Conservation (phyloP, 2,113 vertebrate species). For the Petromus typicus region DNA sequence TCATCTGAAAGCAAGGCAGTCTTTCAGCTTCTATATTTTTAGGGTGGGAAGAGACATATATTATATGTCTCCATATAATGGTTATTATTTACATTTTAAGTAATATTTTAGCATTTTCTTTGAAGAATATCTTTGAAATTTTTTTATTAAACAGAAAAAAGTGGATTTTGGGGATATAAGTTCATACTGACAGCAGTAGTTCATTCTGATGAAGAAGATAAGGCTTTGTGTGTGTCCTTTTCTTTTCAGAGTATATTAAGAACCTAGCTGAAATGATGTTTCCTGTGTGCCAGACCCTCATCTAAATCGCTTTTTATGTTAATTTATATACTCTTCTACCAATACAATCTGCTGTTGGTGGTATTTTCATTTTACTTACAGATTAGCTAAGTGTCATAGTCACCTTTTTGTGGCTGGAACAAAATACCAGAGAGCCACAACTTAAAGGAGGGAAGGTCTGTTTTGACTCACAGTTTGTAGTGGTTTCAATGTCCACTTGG, state of each 20-base stretch:
- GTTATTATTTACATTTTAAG: constrained; percentile 18
- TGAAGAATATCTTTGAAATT: neutral
- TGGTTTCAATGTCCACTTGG: neutral
- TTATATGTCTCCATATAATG: neutral
- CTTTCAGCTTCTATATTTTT: neutral
- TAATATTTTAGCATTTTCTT: constrained; percentile 5
- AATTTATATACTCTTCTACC: neutral
- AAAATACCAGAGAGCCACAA: neutral
- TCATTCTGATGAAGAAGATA: neutral
- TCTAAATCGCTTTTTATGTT: neutral
- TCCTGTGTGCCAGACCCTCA: neutral
- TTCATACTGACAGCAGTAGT: neutral
- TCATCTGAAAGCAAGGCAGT: neutral
- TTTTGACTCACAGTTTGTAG: neutral
- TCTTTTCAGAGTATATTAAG: neutral
- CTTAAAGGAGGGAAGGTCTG: neutral
- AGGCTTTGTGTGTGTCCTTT: neutral
- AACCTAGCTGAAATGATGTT: neutral
- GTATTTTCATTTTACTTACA: neutral
- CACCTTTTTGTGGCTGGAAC: neutral
- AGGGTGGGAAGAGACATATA: rapidly evolving
- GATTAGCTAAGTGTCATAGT: neutral
- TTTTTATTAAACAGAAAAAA: constrained; percentile 54
- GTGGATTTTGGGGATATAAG: neutral
- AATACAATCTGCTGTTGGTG: neutral